Evolutionary conservation across 1,140 invertebrate genomes (phyloP), one percentile per base, ranked within the genome.

Genomic region (Vanessa atalanta): DNA sequence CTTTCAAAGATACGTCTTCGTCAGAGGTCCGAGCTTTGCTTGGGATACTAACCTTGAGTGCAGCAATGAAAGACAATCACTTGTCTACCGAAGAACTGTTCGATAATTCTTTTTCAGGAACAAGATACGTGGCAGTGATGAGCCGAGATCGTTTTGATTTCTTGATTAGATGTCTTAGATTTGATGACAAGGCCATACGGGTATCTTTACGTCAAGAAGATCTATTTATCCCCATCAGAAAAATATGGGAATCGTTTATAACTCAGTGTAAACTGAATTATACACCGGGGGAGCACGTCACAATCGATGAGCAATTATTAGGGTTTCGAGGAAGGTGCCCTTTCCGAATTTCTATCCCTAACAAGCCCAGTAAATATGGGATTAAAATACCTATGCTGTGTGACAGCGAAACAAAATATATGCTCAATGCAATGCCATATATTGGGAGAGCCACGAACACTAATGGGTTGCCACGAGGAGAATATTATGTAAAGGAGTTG

Each of bases 341-440:
- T 12, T 80, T 81, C 50, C 47, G 67, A 6, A 75, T 81, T 53
- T 78, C 77, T 31, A 78, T 78, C 43, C 79, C 20, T n/a, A 20
- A 20, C 20, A 20, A 20, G 1, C 20, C 20, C 20, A 20, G 20
- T 20, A 20, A 20, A 48, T 78, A 81, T 23, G 65, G 65, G 47
- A 69, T 70, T 15, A 74, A 74, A 69, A 69, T 69, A 16, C 37
- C 55, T 4, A 70, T 70, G 55, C 60, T 61, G 43, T 61, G 55
- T 26, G 73, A 78, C 48, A 65, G 26, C 16, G 53, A n/a, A 1
- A 69, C 75, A 3, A 72, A 69, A 14, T 70, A 76, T 23, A 72
- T 76, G 66, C 57, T 69, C 31, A 61, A 77, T 65, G 70, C 43
- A 43, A 43, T 37, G 9, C 43, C 61, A 37, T 64, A 43, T 55